Evolutionary conservation across 2,888 invertebrate genomes (phyloP).

Genomic region (Zonitis immaculata): DNA sequence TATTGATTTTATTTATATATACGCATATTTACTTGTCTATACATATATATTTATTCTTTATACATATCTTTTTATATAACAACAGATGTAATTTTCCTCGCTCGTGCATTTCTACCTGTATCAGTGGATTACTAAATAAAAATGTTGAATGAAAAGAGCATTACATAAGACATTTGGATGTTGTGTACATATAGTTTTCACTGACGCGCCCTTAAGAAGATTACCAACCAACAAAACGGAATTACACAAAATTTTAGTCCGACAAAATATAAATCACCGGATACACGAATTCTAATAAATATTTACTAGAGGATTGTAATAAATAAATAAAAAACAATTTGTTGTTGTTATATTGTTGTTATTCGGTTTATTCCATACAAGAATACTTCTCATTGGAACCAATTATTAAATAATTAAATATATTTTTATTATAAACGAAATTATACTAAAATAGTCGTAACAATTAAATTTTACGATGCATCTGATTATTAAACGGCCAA

Average conservation of each 20-base stretch:
- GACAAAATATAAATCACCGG: constrained; percentile 17
- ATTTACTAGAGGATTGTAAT: constrained; percentile 13
- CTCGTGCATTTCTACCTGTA: constrained; percentile 19
- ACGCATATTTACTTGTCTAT: no score
- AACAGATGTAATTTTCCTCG: constrained; percentile 15
- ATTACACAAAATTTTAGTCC: constrained; percentile 12
- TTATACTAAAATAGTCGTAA: no score
- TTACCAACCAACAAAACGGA: constrained; percentile 16
- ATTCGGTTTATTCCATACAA: neutral
- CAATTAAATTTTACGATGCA: no score
- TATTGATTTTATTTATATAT: no score
- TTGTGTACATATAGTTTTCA: neutral
- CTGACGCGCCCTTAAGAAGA: constrained; percentile 16
- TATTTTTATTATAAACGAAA: neutral
- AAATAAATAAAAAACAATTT: no score
- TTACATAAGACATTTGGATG: neutral
- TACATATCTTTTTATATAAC: no score
- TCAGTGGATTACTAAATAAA: constrained; percentile 13
- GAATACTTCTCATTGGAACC: neutral
- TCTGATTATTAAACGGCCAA: no score
- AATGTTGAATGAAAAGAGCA: neutral
- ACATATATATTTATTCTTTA: no score
- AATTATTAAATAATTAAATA: neutral
- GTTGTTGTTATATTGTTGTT: no score
- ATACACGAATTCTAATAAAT: constrained; percentile 17